These are phyloP conservation scores for Bubalus kerabau DNA, from an alignment of 2,113 vertebrate species.

Conservation along the genomic window DNA sequence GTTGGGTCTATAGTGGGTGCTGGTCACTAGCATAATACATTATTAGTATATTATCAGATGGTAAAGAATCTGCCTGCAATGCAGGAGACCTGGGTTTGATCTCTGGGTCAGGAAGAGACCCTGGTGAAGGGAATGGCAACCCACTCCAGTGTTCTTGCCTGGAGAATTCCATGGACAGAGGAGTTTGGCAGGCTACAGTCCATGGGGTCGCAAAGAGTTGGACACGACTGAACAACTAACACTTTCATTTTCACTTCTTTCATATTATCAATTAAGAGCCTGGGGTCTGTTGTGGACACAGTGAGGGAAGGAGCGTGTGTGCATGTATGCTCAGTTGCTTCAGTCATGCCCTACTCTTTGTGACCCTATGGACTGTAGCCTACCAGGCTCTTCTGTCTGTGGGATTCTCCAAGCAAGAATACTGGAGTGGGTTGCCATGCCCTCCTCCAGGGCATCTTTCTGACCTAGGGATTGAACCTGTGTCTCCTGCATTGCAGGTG, in stretches of 20 bases:
- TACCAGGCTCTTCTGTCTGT: neutral
- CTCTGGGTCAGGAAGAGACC: neutral
- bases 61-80: neutral
- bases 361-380: neutral
- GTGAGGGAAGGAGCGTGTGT: neutral
- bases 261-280: neutral
- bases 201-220: neutral
- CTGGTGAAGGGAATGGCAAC: neutral
- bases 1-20: neutral
- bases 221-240: neutral
- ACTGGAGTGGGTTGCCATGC: neutral
- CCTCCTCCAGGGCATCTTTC: neutral
- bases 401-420: neutral
- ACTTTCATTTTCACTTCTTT: neutral
- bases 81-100: neutral
- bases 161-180: neutral
- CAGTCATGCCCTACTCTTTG: neutral
- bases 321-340: neutral
- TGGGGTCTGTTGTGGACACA: neutral
- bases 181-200: neutral
- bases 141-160: neutral
- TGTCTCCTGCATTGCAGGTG: neutral
- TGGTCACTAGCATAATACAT: rapidly evolving
- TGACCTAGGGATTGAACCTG: neutral
- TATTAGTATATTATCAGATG: neutral